Percentiles rank a stretch among this genome's conserved stretches.
phyloP scores from a whole-genome alignment of 2,888 invertebrate species.

The Phortica okadai region DNA sequence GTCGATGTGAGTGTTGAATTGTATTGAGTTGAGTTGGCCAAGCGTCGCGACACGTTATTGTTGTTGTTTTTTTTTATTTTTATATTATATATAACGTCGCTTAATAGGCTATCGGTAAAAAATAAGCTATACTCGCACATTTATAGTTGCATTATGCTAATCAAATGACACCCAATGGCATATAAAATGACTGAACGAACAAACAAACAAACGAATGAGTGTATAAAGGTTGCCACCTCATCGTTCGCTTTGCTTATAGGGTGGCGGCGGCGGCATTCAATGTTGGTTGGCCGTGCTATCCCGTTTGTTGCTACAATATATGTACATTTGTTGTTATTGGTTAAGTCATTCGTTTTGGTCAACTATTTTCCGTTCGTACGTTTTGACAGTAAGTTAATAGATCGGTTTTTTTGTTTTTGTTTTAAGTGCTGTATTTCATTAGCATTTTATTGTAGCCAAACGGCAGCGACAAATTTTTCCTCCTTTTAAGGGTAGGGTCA shows the following conservation, averaged over 20 bases:
- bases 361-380: conserved; percentile 42
- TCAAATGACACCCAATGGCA: conserved; percentile 70
- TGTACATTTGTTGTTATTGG: conserved; percentile 16
- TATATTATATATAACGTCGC: conserved; percentile 1
- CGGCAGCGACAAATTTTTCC: neutral
- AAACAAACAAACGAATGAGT: too few relatives aligned
- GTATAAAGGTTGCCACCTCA: conserved; percentile 28
- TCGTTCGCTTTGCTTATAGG: neutral
- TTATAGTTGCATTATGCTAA: conserved; percentile 71
- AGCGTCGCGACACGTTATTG: too few relatives aligned
- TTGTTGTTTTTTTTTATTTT: neutral
- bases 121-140: conserved; percentile 56
- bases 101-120: conserved; percentile 60
- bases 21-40: neutral
- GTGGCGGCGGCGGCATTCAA: neutral
- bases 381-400: conserved; percentile 71
- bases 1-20: neutral
- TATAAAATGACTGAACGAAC: conserved; percentile 43
- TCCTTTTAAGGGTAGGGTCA: conserved; percentile 24
- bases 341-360: conserved; percentile 27
- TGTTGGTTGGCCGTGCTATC: neutral
- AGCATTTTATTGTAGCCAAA: conserved; percentile 49
- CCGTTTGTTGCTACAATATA: too few relatives aligned
- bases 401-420: conserved; percentile 48
- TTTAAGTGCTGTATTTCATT: conserved; percentile 53